Base-by-base conservation (phyloP, 1,140 invertebrate species). In the Adelges cooleyi region DNA sequence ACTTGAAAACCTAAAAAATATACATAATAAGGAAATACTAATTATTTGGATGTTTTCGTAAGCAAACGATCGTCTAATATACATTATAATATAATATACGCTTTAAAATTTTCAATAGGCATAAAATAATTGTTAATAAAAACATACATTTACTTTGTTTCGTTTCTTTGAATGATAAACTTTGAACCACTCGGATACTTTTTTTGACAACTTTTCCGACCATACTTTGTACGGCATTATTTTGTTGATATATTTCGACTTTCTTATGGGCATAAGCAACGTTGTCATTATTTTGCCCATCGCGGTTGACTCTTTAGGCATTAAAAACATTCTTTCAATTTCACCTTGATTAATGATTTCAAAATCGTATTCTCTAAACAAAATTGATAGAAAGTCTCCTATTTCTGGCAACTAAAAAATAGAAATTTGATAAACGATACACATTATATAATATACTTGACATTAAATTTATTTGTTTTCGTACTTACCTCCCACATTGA, bases 401-500 rank as follows among this genome's bases (percentile, higher is more conserved):
- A 67, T 52, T 38, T 59, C 33, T 51, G 54, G 46, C 23, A 65
- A 33, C 40, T 68, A 8, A 49, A 65, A 50, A 25, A 18, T 29
- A 20, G 1, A 13, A 66, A 20, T 25, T 23, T 29, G 33, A 49
- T 48, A 25, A 5, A 13, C 0, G 33, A 22, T 22, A 40, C 2
- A 1, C 1, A 25, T 22, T 38, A 22, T 53, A 25, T 27, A 42
- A n/a, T 25, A 10, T 56, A 27, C 2, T 25, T 59, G 11, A 10
- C 8, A 27, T 36, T 59, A 15, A 62, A 18, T 29, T 17, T 27
- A 4, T 49, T 17, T 17, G 17, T 8, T 9, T 22, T 1, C 44
- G 44, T 67, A 73, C 76, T 72, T 70, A 86, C 86, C 78, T 98
- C 95, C 94, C 94, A 98, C 90, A 98, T 95, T 27, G 95, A 46